Base-by-base conservation (phyloP, 1,140 invertebrate genomes). In the Oryzaephilus surinamensis region DNA sequence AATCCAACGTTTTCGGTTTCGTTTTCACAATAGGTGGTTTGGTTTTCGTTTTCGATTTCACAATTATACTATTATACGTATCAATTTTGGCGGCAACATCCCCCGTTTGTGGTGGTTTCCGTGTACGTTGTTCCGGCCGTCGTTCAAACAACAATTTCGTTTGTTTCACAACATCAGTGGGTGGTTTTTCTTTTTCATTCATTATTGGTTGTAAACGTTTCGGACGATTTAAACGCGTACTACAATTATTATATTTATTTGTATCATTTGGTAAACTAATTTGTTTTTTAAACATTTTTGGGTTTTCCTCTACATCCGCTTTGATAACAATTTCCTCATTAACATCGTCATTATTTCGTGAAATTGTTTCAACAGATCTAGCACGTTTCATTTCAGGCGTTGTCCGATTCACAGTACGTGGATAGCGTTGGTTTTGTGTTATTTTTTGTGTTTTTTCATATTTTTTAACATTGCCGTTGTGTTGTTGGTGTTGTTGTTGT, bases 111-210 rank as follows among this genome's bases (percentile, higher is more conserved):
- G 46, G 50, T 52, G 64, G 48, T 55, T 68, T 60, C 14, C 66
- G 66, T 5, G 66, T 51, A 2, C 72, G 60, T 0, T 69, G 60
- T 49, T 71, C 65, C n/a, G 77, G 69, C 4, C 74, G 69, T 17
- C 73, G 71, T 59, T 92, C 87, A 62, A 92, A 92, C 52, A 88
- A 80, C 50, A 79, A 75, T 43, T 87, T 72, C 1, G 82, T 81
- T 28, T 84, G 82, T 52, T 84, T 85, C 23, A 91, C 86, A 29
- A 87, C 73, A 70, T 90, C 86, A 1, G 81, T 78, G 2, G 84
- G 84, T 2, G 87, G 87, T 12, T 87, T 70, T 46, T 90, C 86
- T 0, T 76, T 78, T 26, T 86, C 82, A 39, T 77, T 77, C 36
- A 84, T 67, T n/a, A 84, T 62, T 2, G 79, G 79, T 32, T 71